Evolutionary conservation across 1,140 invertebrate genomes (phyloP).

Genomic region (Drosophila ohnishii): DNA sequence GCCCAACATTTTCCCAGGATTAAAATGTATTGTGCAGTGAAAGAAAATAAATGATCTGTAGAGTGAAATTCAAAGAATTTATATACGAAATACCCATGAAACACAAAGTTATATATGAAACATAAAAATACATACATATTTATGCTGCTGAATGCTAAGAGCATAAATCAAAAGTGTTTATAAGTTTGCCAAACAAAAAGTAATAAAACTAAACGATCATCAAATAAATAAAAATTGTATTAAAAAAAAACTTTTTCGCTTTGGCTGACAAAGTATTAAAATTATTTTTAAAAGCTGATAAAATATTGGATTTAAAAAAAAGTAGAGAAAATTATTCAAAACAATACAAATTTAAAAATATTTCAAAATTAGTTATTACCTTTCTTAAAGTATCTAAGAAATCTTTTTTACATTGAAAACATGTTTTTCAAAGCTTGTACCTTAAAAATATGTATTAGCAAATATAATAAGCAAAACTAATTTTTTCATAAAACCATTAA

Average conservation of each 20-base stretch:
- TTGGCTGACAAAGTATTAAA: background rate
- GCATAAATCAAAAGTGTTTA: conserved; percentile 28
- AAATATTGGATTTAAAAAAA: background rate
- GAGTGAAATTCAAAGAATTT: conserved; percentile 36
- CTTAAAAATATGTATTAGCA: background rate
- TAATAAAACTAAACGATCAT: conserved; percentile 9
- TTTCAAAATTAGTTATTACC: background rate
- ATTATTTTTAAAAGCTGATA: background rate
- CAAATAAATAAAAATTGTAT: background rate
- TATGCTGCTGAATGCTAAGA: background rate
- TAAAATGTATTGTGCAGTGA: conserved; percentile 46
- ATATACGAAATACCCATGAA: background rate
- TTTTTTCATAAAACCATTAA: too few species aligned
- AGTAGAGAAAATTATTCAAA: background rate
- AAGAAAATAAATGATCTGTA: conserved; percentile 6
- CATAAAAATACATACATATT: background rate
- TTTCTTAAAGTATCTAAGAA: background rate
- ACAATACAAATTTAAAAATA: too few species aligned
- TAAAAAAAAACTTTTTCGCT: background rate
- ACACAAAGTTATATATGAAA: background rate
- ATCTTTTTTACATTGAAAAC: background rate
- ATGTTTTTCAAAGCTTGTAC: background rate
- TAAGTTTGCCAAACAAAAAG: conserved; percentile 16
- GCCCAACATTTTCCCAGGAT: conserved; percentile 7
- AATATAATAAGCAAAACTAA: background rate